Conservation (phyloP, 2,888 invertebrate species). For the Blastobasis adustella region DNA sequence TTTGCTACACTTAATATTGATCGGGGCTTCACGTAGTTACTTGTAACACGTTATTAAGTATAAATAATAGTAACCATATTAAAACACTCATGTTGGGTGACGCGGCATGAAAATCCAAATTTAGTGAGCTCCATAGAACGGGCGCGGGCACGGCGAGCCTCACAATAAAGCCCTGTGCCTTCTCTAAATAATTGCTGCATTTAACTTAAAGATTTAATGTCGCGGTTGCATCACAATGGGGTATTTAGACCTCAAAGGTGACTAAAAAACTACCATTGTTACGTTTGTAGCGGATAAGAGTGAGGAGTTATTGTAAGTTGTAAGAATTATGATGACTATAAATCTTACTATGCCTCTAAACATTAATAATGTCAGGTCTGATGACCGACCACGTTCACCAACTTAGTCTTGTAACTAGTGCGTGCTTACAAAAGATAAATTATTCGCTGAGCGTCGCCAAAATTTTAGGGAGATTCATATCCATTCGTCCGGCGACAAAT, state of each 20-base stretch:
- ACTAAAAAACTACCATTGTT: conserved; percentile 43
- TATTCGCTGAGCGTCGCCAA: background rate
- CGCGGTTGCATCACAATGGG: conserved; percentile 44
- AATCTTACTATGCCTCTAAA: background rate
- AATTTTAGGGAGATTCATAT: background rate
- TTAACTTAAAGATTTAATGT: conserved; percentile 54
- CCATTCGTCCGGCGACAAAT: too few species aligned
- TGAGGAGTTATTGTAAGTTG: conserved; percentile 10
- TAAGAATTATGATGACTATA: conserved; percentile 1
- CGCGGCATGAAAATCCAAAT: conserved; percentile 65
- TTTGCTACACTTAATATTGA: too few species aligned
- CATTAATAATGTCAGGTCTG: too few species aligned
- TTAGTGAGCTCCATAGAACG: conserved; percentile 48
- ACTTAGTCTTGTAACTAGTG: background rate
- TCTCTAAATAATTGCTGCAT: conserved; percentile 65
- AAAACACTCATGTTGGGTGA: conserved; percentile 58
- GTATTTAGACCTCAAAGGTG: conserved; percentile 49
- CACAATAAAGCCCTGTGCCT: conserved; percentile 59
- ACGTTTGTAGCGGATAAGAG: conserved; percentile 14
- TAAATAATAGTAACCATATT: conserved; percentile 42
- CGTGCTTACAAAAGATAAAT: background rate
- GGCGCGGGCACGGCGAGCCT: conserved; percentile 33
- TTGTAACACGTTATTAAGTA: conserved; percentile 36
- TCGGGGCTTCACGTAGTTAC: too few species aligned
- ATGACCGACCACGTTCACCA: too few species aligned